Evolutionary conservation across 2,888 invertebrate genomes (phyloP).

Genomic region (Andricus curvator): DNA sequence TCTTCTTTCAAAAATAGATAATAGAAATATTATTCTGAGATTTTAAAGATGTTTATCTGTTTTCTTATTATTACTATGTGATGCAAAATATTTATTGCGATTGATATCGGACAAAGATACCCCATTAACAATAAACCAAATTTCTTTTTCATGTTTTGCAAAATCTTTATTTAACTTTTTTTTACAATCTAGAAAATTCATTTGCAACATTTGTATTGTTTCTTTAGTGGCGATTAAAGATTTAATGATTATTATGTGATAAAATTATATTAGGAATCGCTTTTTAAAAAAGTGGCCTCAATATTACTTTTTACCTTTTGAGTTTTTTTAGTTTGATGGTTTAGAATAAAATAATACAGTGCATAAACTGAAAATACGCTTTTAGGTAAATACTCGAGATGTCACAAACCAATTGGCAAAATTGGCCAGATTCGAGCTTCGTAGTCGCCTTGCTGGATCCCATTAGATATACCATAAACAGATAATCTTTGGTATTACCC

Average conservation of each 20-base stretch:
- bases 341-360: not conserved
- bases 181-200: no score
- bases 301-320: not conserved
- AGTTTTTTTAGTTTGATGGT: not conserved
- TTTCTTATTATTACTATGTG: no score
- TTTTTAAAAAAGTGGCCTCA: not conserved
- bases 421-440: slow-evolving; percentile 17
- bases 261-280: not conserved
- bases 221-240: no score
- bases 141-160: no score
- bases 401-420: slow-evolving; percentile 7
- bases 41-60: no score
- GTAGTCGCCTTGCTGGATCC: slow-evolving; percentile 50
- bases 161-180: no score
- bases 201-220: no score
- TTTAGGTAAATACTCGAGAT: not conserved
- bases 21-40: not conserved
- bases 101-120: no score
- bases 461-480: slow-evolving; percentile 73
- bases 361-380: not conserved
- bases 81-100: no score
- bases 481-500: slow-evolving; percentile 70
- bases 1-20: not conserved
- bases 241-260: not conserved
- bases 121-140: no score